These are phyloP conservation scores for Leptarthrus brevirostris DNA, from an alignment of 2,888 invertebrate genomes.

Conservation along the genomic window DNA sequence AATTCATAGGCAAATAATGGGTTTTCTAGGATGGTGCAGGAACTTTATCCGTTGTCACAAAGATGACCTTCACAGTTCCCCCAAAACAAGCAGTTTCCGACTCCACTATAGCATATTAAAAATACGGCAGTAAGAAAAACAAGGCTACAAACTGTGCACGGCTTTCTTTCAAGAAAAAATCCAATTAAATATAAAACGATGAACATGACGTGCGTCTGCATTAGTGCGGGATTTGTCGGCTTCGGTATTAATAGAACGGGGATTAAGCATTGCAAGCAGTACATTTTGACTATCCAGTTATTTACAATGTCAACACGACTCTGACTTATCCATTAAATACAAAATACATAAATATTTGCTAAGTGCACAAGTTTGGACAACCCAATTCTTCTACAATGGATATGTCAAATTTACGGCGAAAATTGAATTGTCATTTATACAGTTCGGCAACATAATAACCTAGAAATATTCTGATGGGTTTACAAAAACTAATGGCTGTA, in stretches of 20 bases:
- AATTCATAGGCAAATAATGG: no score
- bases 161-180: conserved; percentile 96
- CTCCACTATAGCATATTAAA: conserved; percentile 95
- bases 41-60: conserved; percentile 68
- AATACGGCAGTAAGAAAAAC: conserved; percentile 94
- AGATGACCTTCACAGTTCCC: conserved; percentile 80
- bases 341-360: no score
- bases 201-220: conserved; percentile 97
- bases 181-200: conserved; percentile 96
- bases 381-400: no score
- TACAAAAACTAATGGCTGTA: no score
- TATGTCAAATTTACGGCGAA: no score
- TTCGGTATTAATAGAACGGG: conserved; percentile 97
- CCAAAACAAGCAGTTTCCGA: conserved; percentile 96
- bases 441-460: no score
- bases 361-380: no score
- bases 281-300: conserved; percentile 72
- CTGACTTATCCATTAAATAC: conserved; percentile 11
- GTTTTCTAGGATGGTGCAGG: no score
- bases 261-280: conserved; percentile 97
- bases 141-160: conserved; percentile 96
- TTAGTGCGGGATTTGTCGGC: conserved; percentile 94
- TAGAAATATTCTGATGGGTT: no score
- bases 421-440: no score
- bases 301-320: not conserved